Conservation (phyloP, 2,113 vertebrate genomes). For the Thalassarche chlororhynchos region DNA sequence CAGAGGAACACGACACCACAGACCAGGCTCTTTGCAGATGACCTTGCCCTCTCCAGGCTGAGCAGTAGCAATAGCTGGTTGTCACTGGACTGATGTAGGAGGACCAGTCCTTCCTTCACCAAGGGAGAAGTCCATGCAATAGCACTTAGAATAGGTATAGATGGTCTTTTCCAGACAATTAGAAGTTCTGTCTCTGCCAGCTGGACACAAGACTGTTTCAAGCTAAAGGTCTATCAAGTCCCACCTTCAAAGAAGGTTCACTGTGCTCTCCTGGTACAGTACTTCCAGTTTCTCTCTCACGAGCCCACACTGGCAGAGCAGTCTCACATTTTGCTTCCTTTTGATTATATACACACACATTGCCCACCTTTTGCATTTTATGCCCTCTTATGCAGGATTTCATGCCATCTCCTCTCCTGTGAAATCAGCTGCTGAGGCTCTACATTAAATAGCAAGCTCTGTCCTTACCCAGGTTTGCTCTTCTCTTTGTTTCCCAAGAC, state of each 20-base stretch:
- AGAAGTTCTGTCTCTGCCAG: neutral
- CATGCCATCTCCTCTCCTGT: neutral
- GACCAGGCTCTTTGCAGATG: neutral
- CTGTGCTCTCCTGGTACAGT: neutral
- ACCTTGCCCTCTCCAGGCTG: neutral
- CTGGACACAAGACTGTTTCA: neutral
- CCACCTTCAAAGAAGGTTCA: neutral
- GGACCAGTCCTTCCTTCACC: neutral
- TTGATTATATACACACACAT: neutral
- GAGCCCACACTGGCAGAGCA: neutral
- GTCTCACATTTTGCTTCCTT: neutral
- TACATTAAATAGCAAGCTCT: neutral
- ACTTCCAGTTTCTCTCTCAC: neutral
- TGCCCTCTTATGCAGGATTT: neutral
- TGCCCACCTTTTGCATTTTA: neutral
- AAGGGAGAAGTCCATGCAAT: neutral
- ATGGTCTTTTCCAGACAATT: neutral
- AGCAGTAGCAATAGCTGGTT: neutral
- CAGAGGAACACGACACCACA: neutral
- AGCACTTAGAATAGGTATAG: neutral
- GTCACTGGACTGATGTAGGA: neutral
- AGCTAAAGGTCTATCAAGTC: neutral
- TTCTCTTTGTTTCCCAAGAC: neutral
- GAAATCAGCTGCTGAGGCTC: neutral
- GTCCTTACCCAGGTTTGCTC: neutral